Conservation (phyloP, 2,797 vertebrate genomes). For the Sebastes itinus region DNA sequence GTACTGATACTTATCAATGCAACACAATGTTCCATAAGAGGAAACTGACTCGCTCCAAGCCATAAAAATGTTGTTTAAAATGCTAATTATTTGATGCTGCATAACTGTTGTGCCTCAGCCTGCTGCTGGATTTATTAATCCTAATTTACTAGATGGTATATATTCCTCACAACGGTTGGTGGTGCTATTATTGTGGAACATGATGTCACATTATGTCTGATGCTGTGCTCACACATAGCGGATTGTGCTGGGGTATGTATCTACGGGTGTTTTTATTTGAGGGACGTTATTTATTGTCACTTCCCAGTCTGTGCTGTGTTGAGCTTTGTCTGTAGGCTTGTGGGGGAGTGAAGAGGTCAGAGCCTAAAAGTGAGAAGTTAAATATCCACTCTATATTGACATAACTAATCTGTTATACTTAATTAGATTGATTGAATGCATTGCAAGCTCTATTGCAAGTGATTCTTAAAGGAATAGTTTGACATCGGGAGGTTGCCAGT, state of each 20-base stretch:
- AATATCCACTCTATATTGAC: background rate
- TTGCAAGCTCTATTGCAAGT: background rate
- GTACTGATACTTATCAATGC: slow-evolving; percentile 45
- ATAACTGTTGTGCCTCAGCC: background rate
- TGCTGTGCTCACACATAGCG: background rate
- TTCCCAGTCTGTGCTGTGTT: background rate
- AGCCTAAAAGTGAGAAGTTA: background rate
- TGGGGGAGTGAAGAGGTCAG: background rate
- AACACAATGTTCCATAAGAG: background rate
- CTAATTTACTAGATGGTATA: background rate
- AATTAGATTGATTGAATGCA: background rate
- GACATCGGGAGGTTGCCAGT: background rate
- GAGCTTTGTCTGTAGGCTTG: background rate
- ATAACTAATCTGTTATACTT: background rate
- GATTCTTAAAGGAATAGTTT: background rate
- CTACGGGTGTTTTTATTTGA: background rate
- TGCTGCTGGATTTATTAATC: slow-evolving; percentile 5
- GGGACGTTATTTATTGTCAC: background rate
- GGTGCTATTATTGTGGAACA: background rate
- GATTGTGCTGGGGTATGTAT: background rate
- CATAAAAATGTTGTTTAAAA: slow-evolving; percentile 17
- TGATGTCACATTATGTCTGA: too few species aligned
- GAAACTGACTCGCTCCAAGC: slow-evolving; percentile 4
- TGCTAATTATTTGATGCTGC: slow-evolving; percentile 27
- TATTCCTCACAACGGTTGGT: background rate